A percentile compares a stretch with the other conserved stretches of the same genome.
Evolutionary conservation across 2,113 vertebrate species (phyloP).

Genomic region (Bettongia penicillata): DNA sequence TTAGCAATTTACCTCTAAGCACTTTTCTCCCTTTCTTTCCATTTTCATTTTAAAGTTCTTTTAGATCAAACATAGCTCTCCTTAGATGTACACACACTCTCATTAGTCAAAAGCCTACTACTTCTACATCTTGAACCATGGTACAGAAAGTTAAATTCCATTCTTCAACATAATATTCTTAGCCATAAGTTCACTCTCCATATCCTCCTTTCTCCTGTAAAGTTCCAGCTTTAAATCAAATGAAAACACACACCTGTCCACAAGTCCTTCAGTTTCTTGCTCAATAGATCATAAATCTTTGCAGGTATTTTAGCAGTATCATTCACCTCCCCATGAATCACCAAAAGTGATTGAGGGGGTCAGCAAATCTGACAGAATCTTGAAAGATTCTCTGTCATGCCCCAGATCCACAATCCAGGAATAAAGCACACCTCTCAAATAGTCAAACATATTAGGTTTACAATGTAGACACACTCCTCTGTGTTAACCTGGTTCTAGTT

Average conservation of each 20-base stretch:
- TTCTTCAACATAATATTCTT: not conserved
- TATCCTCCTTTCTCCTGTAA: not conserved
- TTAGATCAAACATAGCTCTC: not conserved
- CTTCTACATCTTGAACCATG: not conserved
- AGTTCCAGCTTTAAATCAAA: not conserved
- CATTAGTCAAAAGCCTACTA: not conserved
- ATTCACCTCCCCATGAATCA: not conserved
- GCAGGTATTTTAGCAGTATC: not conserved
- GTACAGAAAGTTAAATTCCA: not conserved
- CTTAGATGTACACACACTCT: not conserved
- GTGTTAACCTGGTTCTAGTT: not conserved
- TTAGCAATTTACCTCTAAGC: not conserved
- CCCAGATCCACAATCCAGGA: not conserved
- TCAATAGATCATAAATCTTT: not conserved
- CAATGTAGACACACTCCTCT: not conserved
- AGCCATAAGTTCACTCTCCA: not conserved
- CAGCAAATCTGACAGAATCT: not conserved
- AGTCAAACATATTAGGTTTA: not conserved
- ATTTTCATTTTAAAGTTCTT: not conserved
- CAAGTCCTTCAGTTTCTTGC: not conserved
- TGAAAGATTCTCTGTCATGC: not conserved
- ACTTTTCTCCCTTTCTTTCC: not conserved
- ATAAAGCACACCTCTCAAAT: not conserved
- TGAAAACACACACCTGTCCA: not conserved
- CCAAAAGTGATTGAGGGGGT: not conserved